A percentile compares a stretch with the other conserved stretches of the same genome.
Evolutionary conservation across 2,888 invertebrate species (phyloP).

Genomic region (Oxycera nigricornis): DNA sequence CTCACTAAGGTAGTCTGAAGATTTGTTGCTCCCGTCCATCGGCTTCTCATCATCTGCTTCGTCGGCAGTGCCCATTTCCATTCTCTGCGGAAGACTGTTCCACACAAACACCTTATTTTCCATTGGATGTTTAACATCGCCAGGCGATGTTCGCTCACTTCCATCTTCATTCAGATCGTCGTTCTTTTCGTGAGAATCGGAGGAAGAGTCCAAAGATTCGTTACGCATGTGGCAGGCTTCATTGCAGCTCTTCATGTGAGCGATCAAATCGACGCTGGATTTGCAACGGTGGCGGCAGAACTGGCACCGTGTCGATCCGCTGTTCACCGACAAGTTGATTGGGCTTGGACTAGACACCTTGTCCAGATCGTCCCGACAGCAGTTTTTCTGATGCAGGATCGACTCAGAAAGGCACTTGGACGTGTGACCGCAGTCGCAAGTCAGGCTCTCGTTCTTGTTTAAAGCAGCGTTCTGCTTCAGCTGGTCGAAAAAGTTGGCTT

Average conservation of each 20-base stretch:
- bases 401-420: conserved; percentile 84
- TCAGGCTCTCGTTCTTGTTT: conserved; percentile 71
- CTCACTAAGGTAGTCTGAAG: conserved; percentile 10
- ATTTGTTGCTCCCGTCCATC: conserved; percentile 19
- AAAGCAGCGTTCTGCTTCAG: conserved; percentile 76
- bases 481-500: conserved; percentile 80
- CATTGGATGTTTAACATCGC: conserved; percentile 70
- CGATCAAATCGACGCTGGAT: conserved; percentile 78
- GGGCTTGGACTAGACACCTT: conserved; percentile 56
- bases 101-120: conserved; percentile 83
- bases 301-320: conserved; percentile 80
- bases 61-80: background rate
- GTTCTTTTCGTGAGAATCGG: conserved; percentile 57
- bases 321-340: conserved; percentile 60
- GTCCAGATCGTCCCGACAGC: conserved; percentile 61
- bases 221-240: conserved; percentile 62
- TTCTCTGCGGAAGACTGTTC: conserved; percentile 70
- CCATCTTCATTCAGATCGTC: conserved; percentile 56
- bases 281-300: conserved; percentile 87
- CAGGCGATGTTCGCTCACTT: conserved; percentile 51
- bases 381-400: conserved; percentile 78
- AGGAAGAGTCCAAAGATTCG: conserved; percentile 59
- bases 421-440: conserved; percentile 77
- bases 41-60: conserved; percentile 24
- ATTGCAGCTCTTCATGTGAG: conserved; percentile 77